Evolutionary conservation across 1,140 invertebrate genomes (phyloP), one percentile per base, ranked within the genome.

Genomic region (Papilio glaucus): DNA sequence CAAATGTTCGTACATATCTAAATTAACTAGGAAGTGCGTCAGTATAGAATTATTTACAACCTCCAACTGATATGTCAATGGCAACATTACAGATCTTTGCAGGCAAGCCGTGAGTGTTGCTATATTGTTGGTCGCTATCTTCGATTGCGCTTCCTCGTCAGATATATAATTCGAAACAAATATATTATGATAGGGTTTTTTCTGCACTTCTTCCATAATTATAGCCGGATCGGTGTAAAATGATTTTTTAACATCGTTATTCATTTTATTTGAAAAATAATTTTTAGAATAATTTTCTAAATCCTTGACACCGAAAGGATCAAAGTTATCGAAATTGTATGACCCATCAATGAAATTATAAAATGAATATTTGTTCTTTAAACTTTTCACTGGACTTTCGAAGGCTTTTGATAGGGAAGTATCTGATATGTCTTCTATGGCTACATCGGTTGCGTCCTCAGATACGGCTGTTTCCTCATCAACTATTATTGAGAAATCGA

Each of bases 31-130:
- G 72, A 96, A 95, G 80, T 96, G 95, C 62, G 95, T 96, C 41
- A 97, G 88, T 15, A 96, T 94, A 10, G 96, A 96, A 68, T 95
- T 95, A 71, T 96, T 96, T 0, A 96, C 94, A 6, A 97, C 90
- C 62, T 94, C 94, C 62, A 95, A 94, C 80, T 97, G 96, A 29
- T 95, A 94, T n/a, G 93, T 93, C 1, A 97, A 79, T 0, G 96
- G 96, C 72, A 96, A 89, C 77, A 95, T 91, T 1, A 97, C 94
- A 0, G 96, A 96, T 81, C 95, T 94, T 78, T 96, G 95, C 3
- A 96, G 80, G 72, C 95, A 96, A 8, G 95, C 94, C 0, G 95
- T 94, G 45, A 96, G 83, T 71, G 94, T 94, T 21, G 94, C 90
- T 81, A 94, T 87, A 85, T 93, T 91, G 82, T 94, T 85, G 76